Evolutionary conservation across 1,140 invertebrate species (phyloP).

Genomic region (Ridgeia piscesae): DNA sequence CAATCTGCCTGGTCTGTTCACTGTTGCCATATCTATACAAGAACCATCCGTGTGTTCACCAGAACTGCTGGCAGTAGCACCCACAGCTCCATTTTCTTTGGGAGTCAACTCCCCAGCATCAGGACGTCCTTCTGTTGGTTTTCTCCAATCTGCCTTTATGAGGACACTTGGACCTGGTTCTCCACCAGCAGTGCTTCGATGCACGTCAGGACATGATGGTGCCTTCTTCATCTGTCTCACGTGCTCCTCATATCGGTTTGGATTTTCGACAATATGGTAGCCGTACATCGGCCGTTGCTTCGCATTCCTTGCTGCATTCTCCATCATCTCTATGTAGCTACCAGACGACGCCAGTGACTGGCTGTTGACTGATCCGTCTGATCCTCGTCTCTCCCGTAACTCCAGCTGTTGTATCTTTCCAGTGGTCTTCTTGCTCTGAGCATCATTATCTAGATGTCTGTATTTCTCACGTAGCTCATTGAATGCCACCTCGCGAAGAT

Average conservation of each 20-base stretch:
- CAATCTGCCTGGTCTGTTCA: not conserved
- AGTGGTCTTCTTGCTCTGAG: constrained; percentile 1
- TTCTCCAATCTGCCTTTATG: not conserved
- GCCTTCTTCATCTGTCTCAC: constrained; percentile 32
- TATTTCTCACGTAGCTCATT: constrained; percentile 33
- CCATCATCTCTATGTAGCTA: constrained; percentile 33
- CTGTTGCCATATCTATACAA: not conserved
- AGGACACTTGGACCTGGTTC: not conserved
- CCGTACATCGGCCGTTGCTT: constrained; percentile 37
- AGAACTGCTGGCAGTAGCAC: not conserved
- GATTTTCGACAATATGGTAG: constrained; percentile 39
- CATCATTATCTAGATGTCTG: constrained; percentile 30
- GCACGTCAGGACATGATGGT: not conserved
- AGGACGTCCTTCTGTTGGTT: not conserved
- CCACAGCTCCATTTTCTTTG: not conserved
- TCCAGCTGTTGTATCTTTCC: constrained; percentile 11
- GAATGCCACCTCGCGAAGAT: constrained; percentile 30
- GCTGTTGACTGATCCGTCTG: constrained; percentile 19
- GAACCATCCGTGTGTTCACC: not conserved
- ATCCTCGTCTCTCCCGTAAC: constrained; percentile 4
- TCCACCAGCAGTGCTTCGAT: not conserved
- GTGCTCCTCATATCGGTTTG: constrained; percentile 46
- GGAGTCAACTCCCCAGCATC: not conserved
- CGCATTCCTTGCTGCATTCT: constrained; percentile 30
- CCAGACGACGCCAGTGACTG: not conserved